phyloP scores from a whole-genome alignment of 2,797 vertebrate species.

The Phrynocephalus guinanensis region DNA sequence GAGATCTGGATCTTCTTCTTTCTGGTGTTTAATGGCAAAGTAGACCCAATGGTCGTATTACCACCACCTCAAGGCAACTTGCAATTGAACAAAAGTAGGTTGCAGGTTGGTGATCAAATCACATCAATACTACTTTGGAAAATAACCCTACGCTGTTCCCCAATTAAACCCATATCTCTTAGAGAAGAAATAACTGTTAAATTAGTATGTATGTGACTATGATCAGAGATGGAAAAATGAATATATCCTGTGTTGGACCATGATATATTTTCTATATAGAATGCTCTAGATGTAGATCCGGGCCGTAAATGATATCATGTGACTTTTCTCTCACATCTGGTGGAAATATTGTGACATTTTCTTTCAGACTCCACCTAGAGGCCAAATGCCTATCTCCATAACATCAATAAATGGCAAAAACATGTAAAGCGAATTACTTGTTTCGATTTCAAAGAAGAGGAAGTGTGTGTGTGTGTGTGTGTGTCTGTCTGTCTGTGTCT shows the following conservation, averaged over 20 bases:
- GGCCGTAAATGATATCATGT: neutral
- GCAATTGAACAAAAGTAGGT: no score
- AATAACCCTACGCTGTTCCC: no score
- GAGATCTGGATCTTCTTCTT: neutral
- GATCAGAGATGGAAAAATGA: neutral
- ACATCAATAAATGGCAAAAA: constrained; percentile 62
- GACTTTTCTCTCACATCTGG: neutral
- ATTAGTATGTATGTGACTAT: neutral
- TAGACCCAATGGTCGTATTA: neutral
- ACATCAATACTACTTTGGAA: neutral
- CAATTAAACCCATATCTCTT: neutral
- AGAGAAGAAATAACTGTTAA: neutral
- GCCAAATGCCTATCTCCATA: constrained; percentile 2
- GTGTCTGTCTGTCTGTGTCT: no score
- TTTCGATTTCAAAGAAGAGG: constrained; percentile 55
- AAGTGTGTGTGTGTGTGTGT: neutral
- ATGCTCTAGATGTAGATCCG: neutral
- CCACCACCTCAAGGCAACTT: no score
- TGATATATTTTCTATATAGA: neutral
- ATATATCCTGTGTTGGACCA: neutral
- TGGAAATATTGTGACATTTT: neutral
- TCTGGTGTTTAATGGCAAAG: neutral
- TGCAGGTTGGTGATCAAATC: no score
- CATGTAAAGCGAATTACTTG: constrained; percentile 65
- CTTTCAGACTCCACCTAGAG: constrained; percentile 5